Percentiles rank a stretch among this genome's conserved stretches.
Conservation (phyloP, 2,797 vertebrate species). For the Chiloscyllium punctatum region DNA sequence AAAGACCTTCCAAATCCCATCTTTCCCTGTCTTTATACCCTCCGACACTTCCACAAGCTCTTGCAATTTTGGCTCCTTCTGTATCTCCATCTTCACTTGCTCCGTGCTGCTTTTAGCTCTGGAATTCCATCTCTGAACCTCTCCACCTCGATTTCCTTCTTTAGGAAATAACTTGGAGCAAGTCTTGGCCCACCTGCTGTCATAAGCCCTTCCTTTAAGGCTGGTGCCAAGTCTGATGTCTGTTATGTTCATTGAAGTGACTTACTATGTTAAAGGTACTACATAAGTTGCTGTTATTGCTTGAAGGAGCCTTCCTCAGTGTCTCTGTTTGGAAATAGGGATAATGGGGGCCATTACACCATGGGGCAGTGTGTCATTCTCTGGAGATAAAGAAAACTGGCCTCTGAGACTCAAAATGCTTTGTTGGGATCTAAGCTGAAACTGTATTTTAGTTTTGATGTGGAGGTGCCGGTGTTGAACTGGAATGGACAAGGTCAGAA, state of each 20-base stretch:
- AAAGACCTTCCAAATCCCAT: background rate
- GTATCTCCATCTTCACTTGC: background rate
- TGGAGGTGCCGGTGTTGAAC: no score
- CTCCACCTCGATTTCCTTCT: background rate
- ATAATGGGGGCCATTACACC: no score
- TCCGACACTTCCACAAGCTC: background rate
- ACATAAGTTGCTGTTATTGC: background rate
- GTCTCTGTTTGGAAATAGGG: no score
- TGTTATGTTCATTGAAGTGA: background rate
- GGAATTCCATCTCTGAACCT: background rate
- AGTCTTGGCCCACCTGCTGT: background rate
- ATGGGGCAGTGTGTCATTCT: background rate
- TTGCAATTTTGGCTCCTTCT: background rate
- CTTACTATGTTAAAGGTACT: background rate
- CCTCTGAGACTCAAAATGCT: background rate
- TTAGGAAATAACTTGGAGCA: background rate
- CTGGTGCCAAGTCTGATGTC: background rate
- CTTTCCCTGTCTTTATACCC: background rate
- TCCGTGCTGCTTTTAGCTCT: background rate
- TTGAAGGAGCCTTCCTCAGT: background rate
- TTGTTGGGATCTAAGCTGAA: no score
- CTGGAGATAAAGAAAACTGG: background rate
- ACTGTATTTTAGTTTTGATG: background rate
- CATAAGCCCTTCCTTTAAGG: background rate
- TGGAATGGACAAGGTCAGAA: no score